Base-by-base conservation (phyloP, 2,888 invertebrate genomes). In the Strigamia crassipes region DNA sequence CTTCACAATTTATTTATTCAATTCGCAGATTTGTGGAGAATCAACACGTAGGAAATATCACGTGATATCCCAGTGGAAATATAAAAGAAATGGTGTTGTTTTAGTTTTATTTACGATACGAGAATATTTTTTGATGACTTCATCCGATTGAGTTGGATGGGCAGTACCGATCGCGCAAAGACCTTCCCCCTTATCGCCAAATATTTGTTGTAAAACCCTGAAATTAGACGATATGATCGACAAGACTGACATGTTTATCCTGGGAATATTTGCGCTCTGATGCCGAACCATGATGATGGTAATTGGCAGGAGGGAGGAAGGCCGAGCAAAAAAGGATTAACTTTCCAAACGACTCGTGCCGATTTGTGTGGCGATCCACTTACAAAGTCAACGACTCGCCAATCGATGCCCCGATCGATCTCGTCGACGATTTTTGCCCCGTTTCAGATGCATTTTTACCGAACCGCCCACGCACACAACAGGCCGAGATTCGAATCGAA, bases 141-240 rank as follows among this genome's bases (percentile, higher is more conserved):
- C 61, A 61, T 61, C 61, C 61, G 61, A 61, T 61, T 10, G 23
- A 61, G 61, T 61, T 61, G 61, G 18, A 61, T 61, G 61, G 61
- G 61, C 61, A 61, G 61, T 21, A 61, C 61, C 61, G 61, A 23
- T 61, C 61, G 61, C 61, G 61, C 10, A 61, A 10, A 18, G 61
- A 23, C 61, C 23, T 12, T 23, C 61, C 61, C 61, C 23, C 61
- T 61, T 61, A 61, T 61, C 61, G 61, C 21, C 61, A 61, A 61
- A 61, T 61, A 61, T 61, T 61, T 61, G 61, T 61, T 23, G 61
- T 61, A 61, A 61, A 61, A 61, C 61, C 61, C 61, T 61, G 61
- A 61, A 61, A 61, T 61, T 61, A 61, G 61, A 61, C 61, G 61
- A 61, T 61, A 61, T 61, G 61, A 61, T 61, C 61, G 61, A 61